Evolutionary conservation across 2,888 invertebrate species (phyloP).

Genomic region (Myopa tessellatipennis): DNA sequence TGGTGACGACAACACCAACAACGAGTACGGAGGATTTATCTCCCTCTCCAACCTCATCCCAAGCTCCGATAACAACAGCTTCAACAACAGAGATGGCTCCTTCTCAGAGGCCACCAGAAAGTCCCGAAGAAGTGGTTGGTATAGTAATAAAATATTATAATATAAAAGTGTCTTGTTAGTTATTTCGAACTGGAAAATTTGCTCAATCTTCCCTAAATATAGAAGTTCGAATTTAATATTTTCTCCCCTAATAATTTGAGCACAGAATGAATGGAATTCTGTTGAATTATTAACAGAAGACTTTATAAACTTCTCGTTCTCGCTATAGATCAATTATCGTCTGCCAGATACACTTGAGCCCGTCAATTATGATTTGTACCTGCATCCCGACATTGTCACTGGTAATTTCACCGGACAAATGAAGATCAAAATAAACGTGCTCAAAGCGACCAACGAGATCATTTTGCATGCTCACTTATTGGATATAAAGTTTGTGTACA

Average conservation of each 20-base stretch:
- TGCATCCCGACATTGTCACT: slow-evolving; percentile 75
- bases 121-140: slow-evolving; percentile 44
- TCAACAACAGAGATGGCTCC: background rate
- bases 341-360: slow-evolving; percentile 74
- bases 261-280: no score
- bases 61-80: slow-evolving; percentile 36
- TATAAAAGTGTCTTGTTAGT: no score
- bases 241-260: background rate
- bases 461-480: slow-evolving; percentile 75
- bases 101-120: slow-evolving; percentile 23
- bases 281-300: background rate
- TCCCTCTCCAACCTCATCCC: slow-evolving; percentile 39
- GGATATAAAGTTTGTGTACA: slow-evolving; percentile 58
- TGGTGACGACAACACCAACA: slow-evolving; percentile 48
- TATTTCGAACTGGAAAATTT: no score
- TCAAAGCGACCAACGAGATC: slow-evolving; percentile 68
- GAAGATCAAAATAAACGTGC: slow-evolving; percentile 68
- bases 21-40: slow-evolving; percentile 29
- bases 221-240: no score
- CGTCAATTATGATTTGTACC: slow-evolving; percentile 74
- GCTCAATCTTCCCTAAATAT: no score
- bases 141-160: background rate
- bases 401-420: slow-evolving; percentile 73
- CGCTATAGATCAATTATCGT: slow-evolving; percentile 62
- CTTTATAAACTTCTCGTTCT: background rate